A percentile compares a stretch with the other conserved stretches of the same genome.
Evolutionary conservation across 23 tunicate genomes (phyloP).

Genomic region (Botrylloides violaceus): DNA sequence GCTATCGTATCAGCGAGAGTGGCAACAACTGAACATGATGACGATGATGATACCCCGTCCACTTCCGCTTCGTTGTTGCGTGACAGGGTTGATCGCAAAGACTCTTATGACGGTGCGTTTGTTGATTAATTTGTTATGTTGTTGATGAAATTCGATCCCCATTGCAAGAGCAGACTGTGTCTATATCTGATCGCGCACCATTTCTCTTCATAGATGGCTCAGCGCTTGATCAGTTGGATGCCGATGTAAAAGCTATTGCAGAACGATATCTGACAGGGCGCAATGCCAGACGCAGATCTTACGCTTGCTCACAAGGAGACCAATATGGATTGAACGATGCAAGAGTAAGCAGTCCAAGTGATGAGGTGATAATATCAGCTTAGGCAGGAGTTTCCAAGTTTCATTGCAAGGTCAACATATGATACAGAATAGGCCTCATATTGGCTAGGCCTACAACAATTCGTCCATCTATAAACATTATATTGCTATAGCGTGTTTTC

Average conservation of each 20-base stretch:
- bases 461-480: background rate
- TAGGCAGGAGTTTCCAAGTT: too few relatives aligned
- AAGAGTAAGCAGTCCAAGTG: constrained; percentile 4
- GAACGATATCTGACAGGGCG: constrained; percentile 18
- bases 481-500: background rate
- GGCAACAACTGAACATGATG: background rate
- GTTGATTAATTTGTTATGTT: background rate
- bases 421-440: too few relatives aligned
- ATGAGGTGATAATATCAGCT: constrained; percentile 15
- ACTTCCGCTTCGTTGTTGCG: constrained; percentile 5
- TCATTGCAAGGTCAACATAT: too few relatives aligned
- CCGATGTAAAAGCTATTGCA: constrained; percentile 23
- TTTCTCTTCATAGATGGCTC: background rate
- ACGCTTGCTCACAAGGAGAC: background rate
- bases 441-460: background rate
- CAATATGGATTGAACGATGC: background rate
- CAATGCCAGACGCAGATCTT: constrained; percentile 7
- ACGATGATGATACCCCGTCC: constrained; percentile 34
- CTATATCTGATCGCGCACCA: too few relatives aligned
- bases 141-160: background rate
- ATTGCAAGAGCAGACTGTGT: background rate
- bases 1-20: constrained; percentile 27
- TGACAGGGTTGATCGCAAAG: constrained; percentile 1
- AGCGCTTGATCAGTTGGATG: constrained; percentile 3
- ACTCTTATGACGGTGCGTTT: background rate